A percentile compares a stretch with the other conserved stretches of the same genome.
These are phyloP conservation scores for Varecia variegata DNA, from an alignment of 2,797 vertebrate species.

Conservation along the genomic window DNA sequence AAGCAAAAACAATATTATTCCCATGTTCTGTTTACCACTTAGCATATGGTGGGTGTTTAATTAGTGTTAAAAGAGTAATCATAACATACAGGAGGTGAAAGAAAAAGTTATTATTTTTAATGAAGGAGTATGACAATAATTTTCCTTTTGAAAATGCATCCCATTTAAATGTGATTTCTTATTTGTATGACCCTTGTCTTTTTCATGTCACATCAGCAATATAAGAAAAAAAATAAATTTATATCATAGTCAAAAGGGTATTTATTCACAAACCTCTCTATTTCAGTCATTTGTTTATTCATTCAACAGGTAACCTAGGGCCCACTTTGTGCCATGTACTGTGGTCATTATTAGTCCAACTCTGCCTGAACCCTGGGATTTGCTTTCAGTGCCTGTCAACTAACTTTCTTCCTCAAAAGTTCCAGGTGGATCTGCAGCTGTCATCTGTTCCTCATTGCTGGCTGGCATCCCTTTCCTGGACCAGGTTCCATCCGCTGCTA, in stretches of 20 bases:
- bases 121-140: not conserved
- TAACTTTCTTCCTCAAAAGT: not conserved
- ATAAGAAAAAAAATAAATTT: not conserved
- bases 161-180: not conserved
- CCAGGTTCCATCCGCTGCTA: not conserved
- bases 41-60: conserved; percentile 58
- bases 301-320: not conserved
- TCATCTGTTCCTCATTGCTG: not conserved
- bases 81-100: conserved; percentile 4
- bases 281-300: not conserved
- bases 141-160: not conserved
- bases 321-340: not conserved
- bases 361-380: not conserved
- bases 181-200: not conserved
- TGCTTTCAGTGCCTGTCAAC: not conserved
- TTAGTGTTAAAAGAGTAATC: conserved; percentile 57
- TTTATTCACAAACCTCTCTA: not conserved
- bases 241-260: not conserved
- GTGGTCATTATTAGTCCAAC: not conserved
- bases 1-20: not conserved
- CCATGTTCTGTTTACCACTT: conserved; percentile 17
- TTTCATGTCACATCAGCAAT: not conserved
- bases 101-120: conserved; percentile 44
- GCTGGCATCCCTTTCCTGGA: not conserved
- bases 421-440: not conserved